Conservation (phyloP, 2,113 vertebrate species). For the Ptyas mucosa region DNA sequence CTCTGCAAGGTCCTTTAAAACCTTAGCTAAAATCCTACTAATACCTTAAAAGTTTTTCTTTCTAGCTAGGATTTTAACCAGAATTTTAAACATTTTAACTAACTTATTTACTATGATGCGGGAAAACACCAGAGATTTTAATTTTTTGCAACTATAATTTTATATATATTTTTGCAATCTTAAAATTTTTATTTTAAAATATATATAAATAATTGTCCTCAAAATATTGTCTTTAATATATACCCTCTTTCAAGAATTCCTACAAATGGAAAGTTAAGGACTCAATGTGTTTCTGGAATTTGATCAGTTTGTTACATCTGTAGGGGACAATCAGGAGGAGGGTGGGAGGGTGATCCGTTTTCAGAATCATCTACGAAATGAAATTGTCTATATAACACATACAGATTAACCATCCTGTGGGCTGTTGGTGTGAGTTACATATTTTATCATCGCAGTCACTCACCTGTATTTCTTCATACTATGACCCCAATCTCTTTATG, state of each 20-base stretch:
- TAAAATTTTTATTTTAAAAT: not conserved
- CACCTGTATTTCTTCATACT: constrained; percentile 34
- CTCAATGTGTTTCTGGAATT: not conserved
- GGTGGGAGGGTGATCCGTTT: too few relatives aligned
- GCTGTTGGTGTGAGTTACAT: not conserved
- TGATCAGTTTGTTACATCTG: not conserved
- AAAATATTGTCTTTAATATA: not conserved
- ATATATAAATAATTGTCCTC: too few relatives aligned
- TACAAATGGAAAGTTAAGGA: not conserved
- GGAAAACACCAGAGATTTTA: too few relatives aligned
- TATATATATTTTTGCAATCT: not conserved
- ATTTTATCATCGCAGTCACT: constrained; percentile 21
- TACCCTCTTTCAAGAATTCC: not conserved
- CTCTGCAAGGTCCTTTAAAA: too few relatives aligned
- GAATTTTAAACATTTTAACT: too few relatives aligned
- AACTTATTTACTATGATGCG: too few relatives aligned
- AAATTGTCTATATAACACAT: not conserved
- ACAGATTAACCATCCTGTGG: not conserved
- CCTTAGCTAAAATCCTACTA: too few relatives aligned
- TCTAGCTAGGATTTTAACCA: too few relatives aligned
- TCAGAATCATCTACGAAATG: not conserved
- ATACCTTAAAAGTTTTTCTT: too few relatives aligned
- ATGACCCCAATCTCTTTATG: constrained; percentile 34
- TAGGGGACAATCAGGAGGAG: not conserved
- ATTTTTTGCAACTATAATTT: not conserved